A percentile compares a stretch with the other conserved stretches of the same genome.
phyloP scores from a whole-genome alignment of 2,113 vertebrate species.

The Gallinago paraguaiae region DNA sequence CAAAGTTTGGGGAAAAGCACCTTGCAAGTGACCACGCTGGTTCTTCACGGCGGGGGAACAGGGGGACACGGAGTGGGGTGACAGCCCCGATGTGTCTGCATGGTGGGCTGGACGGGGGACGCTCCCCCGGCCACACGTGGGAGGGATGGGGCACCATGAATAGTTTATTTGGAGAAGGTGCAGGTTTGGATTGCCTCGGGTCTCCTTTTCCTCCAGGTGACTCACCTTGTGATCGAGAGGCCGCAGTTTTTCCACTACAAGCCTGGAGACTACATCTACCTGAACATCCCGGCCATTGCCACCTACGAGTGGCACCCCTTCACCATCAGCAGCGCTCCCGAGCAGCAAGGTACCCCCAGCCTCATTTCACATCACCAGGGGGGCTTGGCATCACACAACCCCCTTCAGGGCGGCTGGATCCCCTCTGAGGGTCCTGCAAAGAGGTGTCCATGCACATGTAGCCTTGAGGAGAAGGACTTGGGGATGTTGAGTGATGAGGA shows the following conservation, averaged over 20 bases:
- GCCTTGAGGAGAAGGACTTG: too few relatives aligned
- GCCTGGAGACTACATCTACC: conserved; percentile 90
- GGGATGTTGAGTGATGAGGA: too few relatives aligned
- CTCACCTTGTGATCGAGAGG: conserved; percentile 87
- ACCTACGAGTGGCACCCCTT: conserved; percentile 93
- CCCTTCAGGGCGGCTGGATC: fast-evolving
- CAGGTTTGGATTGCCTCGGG: fast-evolving
- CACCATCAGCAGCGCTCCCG: conserved; percentile 92
- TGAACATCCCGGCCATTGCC: conserved; percentile 87
- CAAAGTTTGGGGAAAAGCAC: background rate
- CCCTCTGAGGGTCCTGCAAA: background rate
- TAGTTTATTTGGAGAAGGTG: fast-evolving
- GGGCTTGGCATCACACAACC: background rate
- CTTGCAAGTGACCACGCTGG: fast-evolving
- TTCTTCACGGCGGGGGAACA: fast-evolving
- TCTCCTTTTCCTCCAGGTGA: conserved; percentile 77
- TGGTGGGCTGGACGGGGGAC: background rate
- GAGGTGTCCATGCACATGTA: background rate
- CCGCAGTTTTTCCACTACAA: conserved; percentile 85
- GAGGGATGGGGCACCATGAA: fast-evolving
- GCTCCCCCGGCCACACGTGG: fast-evolving
- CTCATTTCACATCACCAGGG: background rate
- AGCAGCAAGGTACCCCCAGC: conserved; percentile 79
- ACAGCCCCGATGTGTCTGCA: fast-evolving
- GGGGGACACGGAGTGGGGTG: fast-evolving